Evolutionary conservation across 2,888 invertebrate genomes (phyloP), one percentile per base, ranked within the genome.

Genomic region (Zootermopsis nevadensis): DNA sequence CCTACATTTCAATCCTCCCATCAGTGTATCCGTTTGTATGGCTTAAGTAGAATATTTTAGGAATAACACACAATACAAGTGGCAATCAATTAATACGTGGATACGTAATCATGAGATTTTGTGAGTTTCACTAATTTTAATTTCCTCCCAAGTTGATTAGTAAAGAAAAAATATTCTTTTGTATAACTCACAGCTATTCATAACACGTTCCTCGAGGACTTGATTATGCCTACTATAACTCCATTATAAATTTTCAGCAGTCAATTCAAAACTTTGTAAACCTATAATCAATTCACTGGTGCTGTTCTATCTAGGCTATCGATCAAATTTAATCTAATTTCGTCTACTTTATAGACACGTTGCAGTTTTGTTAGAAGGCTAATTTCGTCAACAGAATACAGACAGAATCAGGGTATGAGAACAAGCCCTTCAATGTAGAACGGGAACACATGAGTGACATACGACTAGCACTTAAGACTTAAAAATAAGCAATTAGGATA

Each of bases 401-500:
- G 8, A 33, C 33, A 27, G 42, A 74, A 24, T n/a, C 24, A 2
- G 38, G 22, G n/a, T 24, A 15, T 1, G 2, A 4, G 22, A 10
- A n/a, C 7, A 2, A 42, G 1, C 38, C 74, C 27, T 38, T 38
- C n/a, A n/a, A n/a, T 12, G 33, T 3, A n/a, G 72, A 72, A 74
- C 38, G 74, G 74, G 22, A 24, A n/a, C 19, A 27, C 38, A 19
- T 38, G 42, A 74, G 74, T 22, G 31, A 33, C 27, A 27, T 67
- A 27, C n/a, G n/a, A n/a, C 27, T 67, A 67, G 53, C 8, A 19
- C n/a, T n/a, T n/a, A n/a, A n/a, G 15, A 33, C 72, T 72, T 72
- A 72, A 33, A 33, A 72, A 72, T 33, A 72, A 72, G 72, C 31
- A 72, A 74, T 74, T 74, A 24, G 38, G 74, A 74, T n/a, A n/a